A percentile compares a stretch with the other conserved stretches of the same genome.
Conservation (phyloP, 1,140 invertebrate genomes). For the Aplysia californica region DNA sequence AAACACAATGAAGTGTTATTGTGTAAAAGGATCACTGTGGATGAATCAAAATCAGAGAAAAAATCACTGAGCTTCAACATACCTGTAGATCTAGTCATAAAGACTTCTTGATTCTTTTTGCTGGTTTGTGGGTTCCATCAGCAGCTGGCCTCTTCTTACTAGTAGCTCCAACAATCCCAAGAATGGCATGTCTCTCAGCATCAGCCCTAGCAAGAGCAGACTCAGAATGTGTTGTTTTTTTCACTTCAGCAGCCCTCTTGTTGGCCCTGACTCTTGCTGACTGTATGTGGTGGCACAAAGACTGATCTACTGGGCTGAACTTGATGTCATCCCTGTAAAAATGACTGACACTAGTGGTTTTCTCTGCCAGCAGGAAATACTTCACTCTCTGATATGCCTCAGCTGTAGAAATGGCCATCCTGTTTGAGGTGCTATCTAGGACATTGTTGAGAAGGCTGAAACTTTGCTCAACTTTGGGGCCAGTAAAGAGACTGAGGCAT, state of each 20-base stretch:
- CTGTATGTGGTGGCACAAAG: not conserved
- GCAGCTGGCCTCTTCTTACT: too few species aligned
- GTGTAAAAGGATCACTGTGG: too few species aligned
- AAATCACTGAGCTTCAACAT: too few species aligned
- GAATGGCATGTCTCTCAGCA: not conserved
- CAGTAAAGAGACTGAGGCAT: constrained; percentile 1
- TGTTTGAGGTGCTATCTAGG: not conserved
- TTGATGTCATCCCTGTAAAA: constrained; percentile 1
- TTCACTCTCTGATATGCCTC: not conserved
- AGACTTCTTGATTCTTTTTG: not conserved
- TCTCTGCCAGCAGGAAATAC: not conserved
- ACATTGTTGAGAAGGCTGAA: not conserved
- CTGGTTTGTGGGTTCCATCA: not conserved
- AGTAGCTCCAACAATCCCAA: not conserved
- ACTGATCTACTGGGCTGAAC: not conserved
- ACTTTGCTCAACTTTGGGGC: not conserved
- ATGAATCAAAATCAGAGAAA: too few species aligned
- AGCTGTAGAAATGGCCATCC: not conserved
- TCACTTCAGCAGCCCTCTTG: not conserved
- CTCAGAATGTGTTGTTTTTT: not conserved
- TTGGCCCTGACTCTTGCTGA: not conserved
- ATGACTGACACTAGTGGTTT: not conserved
- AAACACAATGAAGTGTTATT: too few species aligned
- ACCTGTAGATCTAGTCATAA: not conserved
- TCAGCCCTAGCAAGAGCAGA: not conserved